These are phyloP conservation scores for Thera britannica DNA, from an alignment of 2,888 invertebrate species.

Conservation along the genomic window DNA sequence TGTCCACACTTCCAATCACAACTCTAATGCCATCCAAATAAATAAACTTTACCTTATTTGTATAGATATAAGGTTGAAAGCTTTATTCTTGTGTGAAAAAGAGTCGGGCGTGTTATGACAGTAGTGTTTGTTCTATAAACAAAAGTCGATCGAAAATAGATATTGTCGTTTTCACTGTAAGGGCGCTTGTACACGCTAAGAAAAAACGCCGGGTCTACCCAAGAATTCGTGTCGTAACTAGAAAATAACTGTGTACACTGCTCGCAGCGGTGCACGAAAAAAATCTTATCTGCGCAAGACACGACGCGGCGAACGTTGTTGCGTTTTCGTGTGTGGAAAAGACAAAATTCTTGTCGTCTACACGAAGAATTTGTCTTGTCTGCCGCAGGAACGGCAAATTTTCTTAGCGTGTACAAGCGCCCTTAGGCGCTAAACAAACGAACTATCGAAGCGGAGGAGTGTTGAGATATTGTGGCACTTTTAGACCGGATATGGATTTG, in stretches of 20 bases:
- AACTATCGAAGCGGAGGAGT: constrained; percentile 42
- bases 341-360: too few species aligned
- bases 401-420: too few species aligned
- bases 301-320: too few species aligned
- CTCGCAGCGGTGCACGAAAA: too few species aligned
- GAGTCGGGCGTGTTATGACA: constrained; percentile 52
- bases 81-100: constrained; percentile 1
- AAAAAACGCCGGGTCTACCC: too few species aligned
- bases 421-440: constrained; percentile 68
- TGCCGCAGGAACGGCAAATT: too few species aligned
- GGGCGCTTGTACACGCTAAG: too few species aligned
- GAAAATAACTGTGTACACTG: too few species aligned
- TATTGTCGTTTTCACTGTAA: constrained; percentile 76
- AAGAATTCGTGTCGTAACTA: too few species aligned
- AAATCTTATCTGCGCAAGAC: too few species aligned
- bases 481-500: constrained; percentile 46
- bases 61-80: not conserved
- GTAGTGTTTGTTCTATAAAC: constrained; percentile 74
- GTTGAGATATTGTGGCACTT: constrained; percentile 43
- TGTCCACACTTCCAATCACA: constrained; percentile 57
- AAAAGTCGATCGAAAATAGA: constrained; percentile 74
- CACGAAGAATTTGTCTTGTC: too few species aligned
- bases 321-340: too few species aligned
- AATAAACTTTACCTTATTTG: not conserved
- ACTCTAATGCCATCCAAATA: constrained; percentile 21